Base-by-base conservation (phyloP, 2,797 vertebrate species). In the Myoxocephalus aenaeus region DNA sequence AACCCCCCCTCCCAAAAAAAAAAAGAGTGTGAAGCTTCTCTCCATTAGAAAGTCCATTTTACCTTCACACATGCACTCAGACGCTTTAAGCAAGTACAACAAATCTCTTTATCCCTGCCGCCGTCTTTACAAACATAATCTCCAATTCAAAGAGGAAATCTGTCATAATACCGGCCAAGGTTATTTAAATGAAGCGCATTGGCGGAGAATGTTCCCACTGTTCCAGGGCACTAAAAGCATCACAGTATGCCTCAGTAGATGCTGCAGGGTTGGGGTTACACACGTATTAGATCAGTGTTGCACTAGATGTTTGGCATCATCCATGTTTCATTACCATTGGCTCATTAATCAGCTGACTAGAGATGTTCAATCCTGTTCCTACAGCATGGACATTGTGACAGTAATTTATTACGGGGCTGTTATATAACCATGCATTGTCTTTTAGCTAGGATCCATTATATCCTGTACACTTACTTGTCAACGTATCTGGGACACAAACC, bases 111-210 rank as follows among this genome's bases (percentile, higher is more conserved):
- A 84, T 88, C 75, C 80, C 70, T n/a, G 61, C 77, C 15, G 67
- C 72, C 56, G 83, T 68, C 83, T 87, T 82, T 75, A 80, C 81
- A 76, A 85, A 87, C 67, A 73, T 86, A 77, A 89, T 87, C 85
- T 87, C 57, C 27, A 56, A 85, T 82, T 89, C 65, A 73, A 77
- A 48, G 42, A 67, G 70, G 79, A 81, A 84, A 79, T 79, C 66
- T 57, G 68, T 83, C 53, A 63, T 72, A 80, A 81, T 58, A 25
- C 75, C 3, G 69, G 77, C 66, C 86, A 83, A 90, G 85, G 89
- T 87, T 80, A 75, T 82, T 81, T 48, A 70, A 70, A 83, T 78
- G 72, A 51, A 81, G 79, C 18, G 7, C 18, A 63, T 72, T 56
- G 54, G 38, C 51, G 64, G 48, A 65, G 56, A 77, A 80, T 36